These are phyloP conservation scores for Euwallacea fornicatus DNA, from an alignment of 1,140 invertebrate genomes.

Conservation along the genomic window DNA sequence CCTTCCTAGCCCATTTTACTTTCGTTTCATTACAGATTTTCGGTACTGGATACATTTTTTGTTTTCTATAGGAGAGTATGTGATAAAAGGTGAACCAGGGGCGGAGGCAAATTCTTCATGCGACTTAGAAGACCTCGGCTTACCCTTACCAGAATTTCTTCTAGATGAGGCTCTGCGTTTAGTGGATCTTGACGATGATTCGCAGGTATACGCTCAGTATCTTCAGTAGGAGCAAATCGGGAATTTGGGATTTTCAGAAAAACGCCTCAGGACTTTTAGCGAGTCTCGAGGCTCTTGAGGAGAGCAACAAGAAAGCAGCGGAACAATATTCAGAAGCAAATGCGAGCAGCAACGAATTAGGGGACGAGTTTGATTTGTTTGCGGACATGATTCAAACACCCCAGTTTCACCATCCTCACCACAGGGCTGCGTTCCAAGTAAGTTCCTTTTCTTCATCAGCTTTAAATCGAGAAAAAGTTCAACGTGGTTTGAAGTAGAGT, in stretches of 20 bases:
- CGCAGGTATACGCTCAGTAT: constrained; percentile 50
- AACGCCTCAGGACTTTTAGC: constrained; percentile 48
- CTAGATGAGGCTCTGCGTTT: constrained; percentile 73
- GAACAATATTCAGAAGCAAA: constrained; percentile 4
- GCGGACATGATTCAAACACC: constrained; percentile 68
- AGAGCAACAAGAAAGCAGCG: constrained; percentile 17
- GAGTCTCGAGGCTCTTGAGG: constrained; percentile 26
- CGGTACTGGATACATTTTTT: not conserved
- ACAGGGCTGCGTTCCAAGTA: constrained; percentile 64
- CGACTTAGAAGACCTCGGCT: constrained; percentile 54
- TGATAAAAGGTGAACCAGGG: constrained; percentile 58
- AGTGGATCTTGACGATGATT: constrained; percentile 68
- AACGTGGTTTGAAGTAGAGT: not conserved
- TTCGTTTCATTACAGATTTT: not conserved
- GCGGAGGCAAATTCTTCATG: constrained; percentile 44
- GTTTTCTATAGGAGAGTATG: constrained; percentile 61
- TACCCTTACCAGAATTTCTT: constrained; percentile 63
- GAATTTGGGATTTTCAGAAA: constrained; percentile 11
- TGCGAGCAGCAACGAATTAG: constrained; percentile 35
- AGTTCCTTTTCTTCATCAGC: constrained; percentile 38
- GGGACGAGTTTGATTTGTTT: constrained; percentile 56
- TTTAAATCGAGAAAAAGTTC: not conserved
- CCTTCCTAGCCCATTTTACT: too few species aligned
- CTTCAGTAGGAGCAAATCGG: too few species aligned
- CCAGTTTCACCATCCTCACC: constrained; percentile 64